Evolutionary conservation across 2,113 vertebrate species (phyloP).

Genomic region (Hemicordylus capensis): DNA sequence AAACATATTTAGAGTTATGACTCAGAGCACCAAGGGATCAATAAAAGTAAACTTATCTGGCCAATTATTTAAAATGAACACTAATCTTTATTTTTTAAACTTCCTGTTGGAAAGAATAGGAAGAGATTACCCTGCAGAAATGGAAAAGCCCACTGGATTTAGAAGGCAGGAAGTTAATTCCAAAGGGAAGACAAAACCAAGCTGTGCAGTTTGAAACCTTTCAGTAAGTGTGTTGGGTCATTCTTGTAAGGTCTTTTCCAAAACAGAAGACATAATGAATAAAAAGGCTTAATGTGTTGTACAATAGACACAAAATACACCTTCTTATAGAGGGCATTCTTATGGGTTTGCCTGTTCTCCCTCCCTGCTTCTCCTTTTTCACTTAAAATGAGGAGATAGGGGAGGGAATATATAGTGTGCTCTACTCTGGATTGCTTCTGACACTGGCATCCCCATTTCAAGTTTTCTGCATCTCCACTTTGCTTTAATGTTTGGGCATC

Average conservation of each 20-base stretch:
- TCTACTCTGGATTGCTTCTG: too few species aligned
- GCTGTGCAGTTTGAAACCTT: slow-evolving; percentile 22
- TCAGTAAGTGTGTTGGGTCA: not conserved
- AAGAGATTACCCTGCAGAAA: slow-evolving; percentile 43
- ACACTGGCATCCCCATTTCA: too few species aligned
- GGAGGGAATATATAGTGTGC: not conserved
- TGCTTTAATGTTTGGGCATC: too few species aligned
- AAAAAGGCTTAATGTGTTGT: not conserved
- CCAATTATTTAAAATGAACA: slow-evolving; percentile 50
- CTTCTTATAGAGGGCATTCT: not conserved
- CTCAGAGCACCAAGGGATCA: slow-evolving; percentile 59
- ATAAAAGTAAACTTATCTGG: slow-evolving; percentile 64
- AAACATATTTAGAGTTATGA: slow-evolving; percentile 38
- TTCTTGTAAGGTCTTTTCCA: not conserved
- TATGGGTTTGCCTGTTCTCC: not conserved
- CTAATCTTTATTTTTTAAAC: slow-evolving; percentile 40
- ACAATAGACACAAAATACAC: not conserved
- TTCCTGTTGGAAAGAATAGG: slow-evolving; percentile 46
- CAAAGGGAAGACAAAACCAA: slow-evolving; percentile 5
- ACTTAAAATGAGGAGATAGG: not conserved
- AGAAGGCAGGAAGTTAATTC: slow-evolving; percentile 19
- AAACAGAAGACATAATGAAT: not conserved
- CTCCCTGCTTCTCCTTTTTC: not conserved
- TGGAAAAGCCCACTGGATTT: not conserved
- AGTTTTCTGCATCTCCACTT: too few species aligned